These are phyloP conservation scores for Chionodraco myersi DNA, from an alignment of 2,113 vertebrate genomes.

Conservation along the genomic window DNA sequence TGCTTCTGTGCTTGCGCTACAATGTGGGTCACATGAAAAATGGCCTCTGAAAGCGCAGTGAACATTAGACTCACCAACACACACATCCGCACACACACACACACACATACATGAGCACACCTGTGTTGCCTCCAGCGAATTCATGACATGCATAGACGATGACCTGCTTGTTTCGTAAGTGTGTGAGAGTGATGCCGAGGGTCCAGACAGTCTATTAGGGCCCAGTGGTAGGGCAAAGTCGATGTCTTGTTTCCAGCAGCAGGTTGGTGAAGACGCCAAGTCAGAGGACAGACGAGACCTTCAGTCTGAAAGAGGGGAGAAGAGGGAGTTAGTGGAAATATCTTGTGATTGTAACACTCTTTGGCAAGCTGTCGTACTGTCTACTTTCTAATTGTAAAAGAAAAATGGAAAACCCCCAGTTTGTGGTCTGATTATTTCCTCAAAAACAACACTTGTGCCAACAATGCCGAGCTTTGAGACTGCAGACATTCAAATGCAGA, in stretches of 20 bases:
- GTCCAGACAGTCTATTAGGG: conserved; percentile 53
- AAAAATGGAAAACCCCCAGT: neutral
- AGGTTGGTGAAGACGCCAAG: conserved; percentile 55
- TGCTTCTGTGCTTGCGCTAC: conserved; percentile 60
- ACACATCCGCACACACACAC: too few species aligned
- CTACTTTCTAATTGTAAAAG: too few species aligned
- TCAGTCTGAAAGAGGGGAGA: conserved; percentile 74
- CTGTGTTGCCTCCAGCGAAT: conserved; percentile 40
- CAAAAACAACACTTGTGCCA: conserved; percentile 16
- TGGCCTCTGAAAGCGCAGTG: conserved; percentile 62
- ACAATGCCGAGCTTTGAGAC: conserved; percentile 32
- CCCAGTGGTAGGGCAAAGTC: conserved; percentile 26
- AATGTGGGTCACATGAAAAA: conserved; percentile 70
- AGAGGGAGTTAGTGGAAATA: conserved; percentile 9
- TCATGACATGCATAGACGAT: conserved; percentile 62
- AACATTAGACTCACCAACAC: conserved; percentile 49
- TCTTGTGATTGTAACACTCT: neutral
- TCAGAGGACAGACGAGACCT: conserved; percentile 28
- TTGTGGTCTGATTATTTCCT: conserved; percentile 13
- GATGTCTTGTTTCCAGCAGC: conserved; percentile 54
- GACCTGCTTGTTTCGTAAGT: conserved; percentile 49
- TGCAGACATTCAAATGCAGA: conserved; percentile 3
- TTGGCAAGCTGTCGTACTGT: too few species aligned
- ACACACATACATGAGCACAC: conserved; percentile 42
- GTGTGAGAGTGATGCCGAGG: conserved; percentile 26